These are phyloP conservation scores for Drosophila melanica DNA, from an alignment of 1,140 invertebrate species.

Conservation along the genomic window DNA sequence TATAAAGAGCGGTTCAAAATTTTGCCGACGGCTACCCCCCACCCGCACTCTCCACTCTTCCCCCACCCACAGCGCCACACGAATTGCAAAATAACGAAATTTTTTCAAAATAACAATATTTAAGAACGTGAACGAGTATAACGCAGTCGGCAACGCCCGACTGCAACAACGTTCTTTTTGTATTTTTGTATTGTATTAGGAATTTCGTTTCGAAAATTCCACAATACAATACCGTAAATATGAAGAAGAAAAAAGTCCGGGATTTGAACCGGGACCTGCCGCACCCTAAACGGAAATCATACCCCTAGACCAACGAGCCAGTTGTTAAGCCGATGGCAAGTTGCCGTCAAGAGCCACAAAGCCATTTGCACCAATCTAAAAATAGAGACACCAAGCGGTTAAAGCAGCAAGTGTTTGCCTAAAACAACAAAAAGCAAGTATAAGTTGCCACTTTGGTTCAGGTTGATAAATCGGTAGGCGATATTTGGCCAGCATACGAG, in stretches of 20 bases:
- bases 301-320: conserved; percentile 86
- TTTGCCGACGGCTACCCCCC: no score
- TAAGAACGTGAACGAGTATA: no score
- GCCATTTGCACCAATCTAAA: conserved; percentile 4
- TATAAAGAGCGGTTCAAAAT: no score
- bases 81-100: no score
- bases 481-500: background rate
- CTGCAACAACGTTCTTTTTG: no score
- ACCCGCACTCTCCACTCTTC: no score
- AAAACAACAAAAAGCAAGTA: conserved; percentile 12
- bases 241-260: conserved; percentile 81
- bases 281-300: conserved; percentile 88
- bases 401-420: background rate
- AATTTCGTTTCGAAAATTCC: no score
- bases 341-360: conserved; percentile 2
- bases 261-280: conserved; percentile 88
- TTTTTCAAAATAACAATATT: no score
- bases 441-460: conserved; percentile 16
- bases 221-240: background rate
- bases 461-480: conserved; percentile 10
- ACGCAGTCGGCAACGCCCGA: no score
- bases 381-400: conserved; percentile 16
- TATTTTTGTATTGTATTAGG: background rate
- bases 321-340: conserved; percentile 6
- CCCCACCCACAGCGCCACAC: no score